These are phyloP conservation scores for Aulostomus chinensis DNA, from an alignment of 2,797 vertebrate species.

Conservation along the genomic window DNA sequence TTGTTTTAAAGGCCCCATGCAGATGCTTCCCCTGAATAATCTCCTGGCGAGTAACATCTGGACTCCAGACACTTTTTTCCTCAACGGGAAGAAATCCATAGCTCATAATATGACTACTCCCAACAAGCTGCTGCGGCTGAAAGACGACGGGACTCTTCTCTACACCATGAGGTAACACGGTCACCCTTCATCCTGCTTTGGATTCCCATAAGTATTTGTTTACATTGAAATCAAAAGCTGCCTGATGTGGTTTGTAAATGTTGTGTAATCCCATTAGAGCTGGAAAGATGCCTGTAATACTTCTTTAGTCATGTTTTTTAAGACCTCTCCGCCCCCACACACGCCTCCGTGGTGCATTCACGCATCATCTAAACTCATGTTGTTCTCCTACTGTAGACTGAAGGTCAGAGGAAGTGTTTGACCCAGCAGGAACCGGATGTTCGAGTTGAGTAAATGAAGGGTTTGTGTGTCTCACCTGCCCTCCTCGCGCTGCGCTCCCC, in stretches of 20 bases:
- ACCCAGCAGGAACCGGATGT: slow-evolving; percentile 5
- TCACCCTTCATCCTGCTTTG: slow-evolving; percentile 24
- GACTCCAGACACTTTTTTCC: slow-evolving; percentile 95
- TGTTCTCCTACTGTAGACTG: slow-evolving; percentile 20
- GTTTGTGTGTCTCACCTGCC: slow-evolving; percentile 11
- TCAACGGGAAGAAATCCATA: slow-evolving; percentile 95
- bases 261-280: slow-evolving; percentile 44
- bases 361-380: slow-evolving; percentile 37
- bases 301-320: slow-evolving; percentile 34
- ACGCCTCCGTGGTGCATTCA: slow-evolving; percentile 27
- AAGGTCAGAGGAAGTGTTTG: slow-evolving; percentile 34
- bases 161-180: slow-evolving; percentile 95
- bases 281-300: slow-evolving; percentile 7
- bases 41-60: slow-evolving; percentile 95
- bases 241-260: slow-evolving; percentile 5
- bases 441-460: slow-evolving; percentile 6
- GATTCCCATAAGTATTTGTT: neutral
- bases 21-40: slow-evolving; percentile 91
- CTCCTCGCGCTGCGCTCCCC: slow-evolving; percentile 4
- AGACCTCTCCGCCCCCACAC: slow-evolving; percentile 41
- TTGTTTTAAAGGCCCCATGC: slow-evolving; percentile 94
- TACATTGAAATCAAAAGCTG: neutral
- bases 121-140: slow-evolving; percentile 91
- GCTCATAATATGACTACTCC: slow-evolving; percentile 96
- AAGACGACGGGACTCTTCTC: slow-evolving; percentile 91